Conservation (phyloP, 2,113 vertebrate genomes). For the Telmatochromis brachygnathus region DNA sequence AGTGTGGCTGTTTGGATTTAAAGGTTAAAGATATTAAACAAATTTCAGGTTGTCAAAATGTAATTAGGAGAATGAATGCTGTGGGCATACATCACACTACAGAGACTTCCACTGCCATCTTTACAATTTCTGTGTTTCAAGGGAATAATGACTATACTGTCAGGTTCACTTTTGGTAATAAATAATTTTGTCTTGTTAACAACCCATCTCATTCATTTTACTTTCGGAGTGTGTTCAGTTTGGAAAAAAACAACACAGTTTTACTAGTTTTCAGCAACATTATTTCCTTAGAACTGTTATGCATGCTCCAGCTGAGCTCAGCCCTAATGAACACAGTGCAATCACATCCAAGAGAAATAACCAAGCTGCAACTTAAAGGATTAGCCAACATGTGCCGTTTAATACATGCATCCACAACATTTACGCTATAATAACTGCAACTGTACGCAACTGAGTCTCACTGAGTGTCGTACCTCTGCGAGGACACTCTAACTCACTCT, state of each 20-base stretch:
- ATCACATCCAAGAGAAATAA: background rate
- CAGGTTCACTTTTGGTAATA: background rate
- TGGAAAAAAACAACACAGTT: background rate
- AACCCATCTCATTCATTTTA: background rate
- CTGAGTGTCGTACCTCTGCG: background rate
- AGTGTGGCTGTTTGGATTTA: background rate
- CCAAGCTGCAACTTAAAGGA: background rate
- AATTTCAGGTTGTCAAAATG: background rate
- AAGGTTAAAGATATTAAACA: background rate
- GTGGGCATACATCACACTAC: background rate
- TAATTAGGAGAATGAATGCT: background rate
- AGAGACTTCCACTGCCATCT: background rate
- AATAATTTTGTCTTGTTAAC: background rate
- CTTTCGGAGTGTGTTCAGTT: background rate
- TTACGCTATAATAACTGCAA: background rate
- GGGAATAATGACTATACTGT: background rate
- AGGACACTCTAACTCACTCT: conserved; percentile 14
- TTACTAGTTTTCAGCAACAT: background rate
- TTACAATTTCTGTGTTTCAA: background rate
- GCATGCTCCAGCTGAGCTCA: background rate
- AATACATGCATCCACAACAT: background rate
- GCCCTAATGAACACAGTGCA: background rate
- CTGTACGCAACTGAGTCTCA: background rate
- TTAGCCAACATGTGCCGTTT: background rate
- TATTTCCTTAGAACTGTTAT: background rate